Percentiles rank a stretch among this genome's conserved stretches.
phyloP scores from a whole-genome alignment of 2,113 vertebrate species.

The Elgaria multicarinata region DNA sequence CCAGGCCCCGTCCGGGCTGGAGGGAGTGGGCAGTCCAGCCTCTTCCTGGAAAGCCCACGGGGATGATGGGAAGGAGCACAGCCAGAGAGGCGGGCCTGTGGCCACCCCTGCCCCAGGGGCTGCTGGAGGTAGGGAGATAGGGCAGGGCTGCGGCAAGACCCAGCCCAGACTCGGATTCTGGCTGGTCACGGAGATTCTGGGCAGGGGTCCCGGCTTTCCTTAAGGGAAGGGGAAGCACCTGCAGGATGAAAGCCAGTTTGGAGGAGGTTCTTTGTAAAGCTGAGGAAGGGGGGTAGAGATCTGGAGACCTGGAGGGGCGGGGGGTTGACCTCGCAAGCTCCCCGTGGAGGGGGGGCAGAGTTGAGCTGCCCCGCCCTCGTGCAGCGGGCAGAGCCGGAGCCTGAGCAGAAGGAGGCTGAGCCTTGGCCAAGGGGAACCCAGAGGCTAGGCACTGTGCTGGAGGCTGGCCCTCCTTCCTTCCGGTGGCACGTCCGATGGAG shows the following conservation, averaged over 20 bases:
- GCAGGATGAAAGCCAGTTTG: background rate
- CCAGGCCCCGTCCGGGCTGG: background rate
- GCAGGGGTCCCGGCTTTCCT: accelerated
- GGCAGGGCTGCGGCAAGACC: background rate
- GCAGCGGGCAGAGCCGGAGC: too few relatives aligned
- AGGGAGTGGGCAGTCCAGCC: background rate
- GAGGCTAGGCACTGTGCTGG: too few relatives aligned
- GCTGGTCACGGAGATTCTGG: background rate
- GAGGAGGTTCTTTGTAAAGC: background rate
- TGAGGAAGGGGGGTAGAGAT: background rate
- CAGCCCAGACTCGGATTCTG: background rate
- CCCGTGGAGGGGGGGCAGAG: too few relatives aligned
- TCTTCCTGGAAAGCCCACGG: background rate
- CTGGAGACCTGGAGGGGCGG: too few relatives aligned
- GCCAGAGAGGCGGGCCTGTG: background rate
- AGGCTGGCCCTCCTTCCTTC: background rate
- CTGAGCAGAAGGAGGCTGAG: background rate
- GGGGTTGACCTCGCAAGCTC: background rate
- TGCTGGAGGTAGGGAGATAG: background rate
- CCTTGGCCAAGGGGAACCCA: background rate
- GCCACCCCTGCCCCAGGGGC: background rate
- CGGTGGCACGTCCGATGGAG: background rate
- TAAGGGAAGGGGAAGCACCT: background rate
- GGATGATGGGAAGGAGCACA: background rate
- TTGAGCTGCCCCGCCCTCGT: background rate